Evolutionary conservation across 2,113 vertebrate genomes (phyloP), one percentile per base, ranked within the genome.

Genomic region (Orthonyx spaldingii): DNA sequence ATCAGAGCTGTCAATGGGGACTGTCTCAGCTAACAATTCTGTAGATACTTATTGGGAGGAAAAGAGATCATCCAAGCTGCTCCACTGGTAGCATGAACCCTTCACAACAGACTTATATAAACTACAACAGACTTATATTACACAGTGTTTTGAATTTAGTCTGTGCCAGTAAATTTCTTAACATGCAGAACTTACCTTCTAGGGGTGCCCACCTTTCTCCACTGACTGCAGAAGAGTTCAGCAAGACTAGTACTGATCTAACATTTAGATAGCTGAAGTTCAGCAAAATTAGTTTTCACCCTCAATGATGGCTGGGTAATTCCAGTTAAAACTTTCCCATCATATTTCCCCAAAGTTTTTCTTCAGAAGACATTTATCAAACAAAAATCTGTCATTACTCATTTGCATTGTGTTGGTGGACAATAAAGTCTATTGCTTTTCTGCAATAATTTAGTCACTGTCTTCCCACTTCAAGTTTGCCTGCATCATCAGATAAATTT

Each of bases 11-110:
- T 22, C 46, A 23, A 9, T 32, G n/a, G 27, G 24, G 16, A 35
- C 26, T 23, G 3, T 30, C n/a, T 74, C 55, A 82, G n/a, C 16
- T 69, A 61, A 70, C 24, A 77, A 17, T 39, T 74, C 46, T 78
- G 30, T 41, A 42, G 26, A 32, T 46, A 59, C 27, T 52, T 39
- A 39, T 24, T 46, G 39, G 64, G 33, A 76, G 16, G 39, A 79
- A 83, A 24, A 79, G 4, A 0, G 0, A 30, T 35, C 5, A 30
- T 77, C 33, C 50, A 69, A 47, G 16, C 11, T 64, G 16, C 33
- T 76, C 35, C 5, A 1, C 3, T 76, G 27, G 21, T 11, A 59
- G 21, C n/a, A 64, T 14, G 39, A 83, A 35, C 11, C 22, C 17
- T 71, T 70, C 61, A 63, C 16, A 52, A n/a, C 30, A 19, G 20